Base-by-base conservation (phyloP, 2,888 invertebrate genomes). In the Eupithecia insigniata region DNA sequence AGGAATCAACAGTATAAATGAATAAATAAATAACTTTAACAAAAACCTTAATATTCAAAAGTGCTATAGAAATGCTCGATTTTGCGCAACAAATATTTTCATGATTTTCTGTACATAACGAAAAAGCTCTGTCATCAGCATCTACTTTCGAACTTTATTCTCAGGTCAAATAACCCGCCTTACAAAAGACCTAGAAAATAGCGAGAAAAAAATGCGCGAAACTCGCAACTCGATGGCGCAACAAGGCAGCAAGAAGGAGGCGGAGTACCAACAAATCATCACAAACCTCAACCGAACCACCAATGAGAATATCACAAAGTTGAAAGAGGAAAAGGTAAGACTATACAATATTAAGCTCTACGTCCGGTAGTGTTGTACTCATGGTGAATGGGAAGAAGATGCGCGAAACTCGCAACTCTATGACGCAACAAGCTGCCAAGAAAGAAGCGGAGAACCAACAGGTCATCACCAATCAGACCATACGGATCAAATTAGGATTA, bases 391-490 rank as follows among this genome's bases (percentile, higher is more conserved):
- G 1, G 39, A 43, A 43, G 16, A 32, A 32, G 7, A 32, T 32
- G 18, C 92, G 94, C 5, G 97, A 97, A 43, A 96, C 96, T 1
- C 97, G 96, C 84, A 96, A 95, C 74, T 95, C 95, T 66, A 90
- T 98, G 83, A 94, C 95, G 0, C 97, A 97, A 83, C 96, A 97
- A 69, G 95, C 96, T 0, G 96, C 96, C 14, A 96, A 96, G 79
- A 97, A 97, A 82, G 97, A 98, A 88, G 96, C 96, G 0, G 98
- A 98, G 85, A 97, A 96, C 82, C 96, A 97, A 82, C 96, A 97
- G 85, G 95, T 96, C 70, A 95, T 98, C 66, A 90, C 95, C n/a
- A n/a, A 34, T 34, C 34, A 34, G 1, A 36, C 36, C 36, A 14
- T 2, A 14, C 36, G 1, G 2, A 14, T 36, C 2, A 36, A 14